Conservation (phyloP, 2,113 vertebrate genomes). For the Hyla sarda region DNA sequence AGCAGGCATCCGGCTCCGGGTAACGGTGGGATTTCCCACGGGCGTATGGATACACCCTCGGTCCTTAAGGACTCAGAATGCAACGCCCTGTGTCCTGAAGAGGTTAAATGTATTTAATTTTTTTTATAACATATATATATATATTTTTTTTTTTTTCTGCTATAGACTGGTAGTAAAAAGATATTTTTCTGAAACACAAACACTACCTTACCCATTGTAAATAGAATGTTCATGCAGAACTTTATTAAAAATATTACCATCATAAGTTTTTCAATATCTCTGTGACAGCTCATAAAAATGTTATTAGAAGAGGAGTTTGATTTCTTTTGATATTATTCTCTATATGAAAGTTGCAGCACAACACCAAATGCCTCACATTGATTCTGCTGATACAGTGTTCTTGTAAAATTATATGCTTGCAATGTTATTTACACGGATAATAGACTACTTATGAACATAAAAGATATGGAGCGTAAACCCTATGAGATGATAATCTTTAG, state of each 20-base stretch:
- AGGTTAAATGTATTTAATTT: too few relatives aligned
- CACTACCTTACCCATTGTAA: constrained; percentile 7
- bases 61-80: too few relatives aligned
- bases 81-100: too few relatives aligned
- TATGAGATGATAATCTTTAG: neutral
- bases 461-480: neutral
- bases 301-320: constrained; percentile 33
- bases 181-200: constrained; percentile 1
- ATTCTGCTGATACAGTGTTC: constrained; percentile 5
- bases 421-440: constrained; percentile 21
- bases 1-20: too few relatives aligned
- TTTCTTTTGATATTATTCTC: constrained; percentile 17
- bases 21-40: too few relatives aligned
- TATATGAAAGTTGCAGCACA: constrained; percentile 11
- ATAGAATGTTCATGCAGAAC: constrained; percentile 13
- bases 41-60: too few relatives aligned
- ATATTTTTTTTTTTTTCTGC: too few relatives aligned
- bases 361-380: constrained; percentile 4
- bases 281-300: constrained; percentile 28
- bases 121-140: too few relatives aligned
- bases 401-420: neutral
- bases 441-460: constrained; percentile 9
- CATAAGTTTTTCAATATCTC: constrained; percentile 33
- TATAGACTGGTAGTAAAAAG: neutral
- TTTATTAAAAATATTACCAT: constrained; percentile 34